Conservation (phyloP, 2,113 vertebrate genomes). For the Gorsachius goisagi region DNA sequence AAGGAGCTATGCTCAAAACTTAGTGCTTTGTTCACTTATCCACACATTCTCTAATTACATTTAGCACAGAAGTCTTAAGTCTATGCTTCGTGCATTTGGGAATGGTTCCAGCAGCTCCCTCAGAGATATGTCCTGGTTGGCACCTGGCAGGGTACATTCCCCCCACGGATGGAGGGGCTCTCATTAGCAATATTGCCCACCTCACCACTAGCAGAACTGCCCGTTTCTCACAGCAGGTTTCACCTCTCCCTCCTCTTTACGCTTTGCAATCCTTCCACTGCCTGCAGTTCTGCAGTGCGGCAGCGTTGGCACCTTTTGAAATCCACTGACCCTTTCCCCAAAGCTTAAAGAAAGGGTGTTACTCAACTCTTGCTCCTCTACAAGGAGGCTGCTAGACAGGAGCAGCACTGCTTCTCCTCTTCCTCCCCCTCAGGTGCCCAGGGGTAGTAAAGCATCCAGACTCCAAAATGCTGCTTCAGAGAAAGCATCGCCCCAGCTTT, state of each 20-base stretch:
- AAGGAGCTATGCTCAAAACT: neutral
- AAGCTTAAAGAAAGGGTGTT: neutral
- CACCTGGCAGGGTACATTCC: neutral
- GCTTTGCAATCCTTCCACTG: neutral
- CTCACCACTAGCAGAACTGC: neutral
- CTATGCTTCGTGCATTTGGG: neutral
- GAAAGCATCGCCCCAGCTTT: neutral
- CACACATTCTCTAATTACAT: neutral
- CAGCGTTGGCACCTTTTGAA: neutral
- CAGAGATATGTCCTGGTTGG: neutral
- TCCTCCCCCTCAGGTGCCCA: neutral
- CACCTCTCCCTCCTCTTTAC: neutral
- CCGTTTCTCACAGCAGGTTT: neutral
- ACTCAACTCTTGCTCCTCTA: neutral
- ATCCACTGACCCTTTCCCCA: neutral
- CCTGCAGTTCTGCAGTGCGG: neutral
- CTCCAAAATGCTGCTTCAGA: neutral
- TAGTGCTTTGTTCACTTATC: neutral
- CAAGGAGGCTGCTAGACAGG: fast-evolving
- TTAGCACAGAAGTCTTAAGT: neutral
- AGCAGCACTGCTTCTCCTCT: neutral
- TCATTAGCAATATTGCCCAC: neutral
- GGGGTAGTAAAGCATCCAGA: neutral
- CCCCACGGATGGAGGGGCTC: fast-evolving
- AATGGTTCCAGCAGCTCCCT: neutral